These are phyloP conservation scores for Myioborus miniatus DNA, from an alignment of 2,797 vertebrate genomes.

Conservation along the genomic window DNA sequence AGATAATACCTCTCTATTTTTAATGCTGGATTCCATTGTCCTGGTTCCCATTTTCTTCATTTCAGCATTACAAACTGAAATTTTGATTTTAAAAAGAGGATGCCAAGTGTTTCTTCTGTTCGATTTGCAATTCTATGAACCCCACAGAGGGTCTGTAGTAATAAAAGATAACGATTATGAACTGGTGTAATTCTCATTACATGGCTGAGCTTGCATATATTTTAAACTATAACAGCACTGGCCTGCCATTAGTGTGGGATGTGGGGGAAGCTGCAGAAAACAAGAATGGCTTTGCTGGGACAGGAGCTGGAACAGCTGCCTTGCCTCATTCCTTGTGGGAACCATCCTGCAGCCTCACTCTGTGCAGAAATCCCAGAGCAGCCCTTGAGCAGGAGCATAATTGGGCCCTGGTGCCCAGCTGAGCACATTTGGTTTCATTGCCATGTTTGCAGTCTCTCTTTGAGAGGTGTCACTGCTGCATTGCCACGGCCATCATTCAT, in stretches of 20 bases:
- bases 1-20: neutral
- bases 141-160: neutral
- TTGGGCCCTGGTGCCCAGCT: neutral
- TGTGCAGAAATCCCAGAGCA: neutral
- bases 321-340: neutral
- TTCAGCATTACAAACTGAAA: neutral
- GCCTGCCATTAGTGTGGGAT: neutral
- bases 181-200: neutral
- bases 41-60: neutral
- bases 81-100: slow-evolving; percentile 6
- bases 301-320: neutral
- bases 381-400: neutral
- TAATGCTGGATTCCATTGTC: neutral
- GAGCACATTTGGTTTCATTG: slow-evolving; percentile 28
- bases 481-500: neutral
- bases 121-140: slow-evolving; percentile 5
- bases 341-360: neutral
- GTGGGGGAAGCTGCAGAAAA: neutral
- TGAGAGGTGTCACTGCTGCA: neutral
- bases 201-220: neutral
- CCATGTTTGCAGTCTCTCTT: neutral
- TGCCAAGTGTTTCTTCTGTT: neutral
- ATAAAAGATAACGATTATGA: slow-evolving; percentile 29
- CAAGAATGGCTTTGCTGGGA: neutral
- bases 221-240: neutral